phyloP scores from a whole-genome alignment of 2,888 invertebrate genomes.

The Aleiodes testaceus region DNA sequence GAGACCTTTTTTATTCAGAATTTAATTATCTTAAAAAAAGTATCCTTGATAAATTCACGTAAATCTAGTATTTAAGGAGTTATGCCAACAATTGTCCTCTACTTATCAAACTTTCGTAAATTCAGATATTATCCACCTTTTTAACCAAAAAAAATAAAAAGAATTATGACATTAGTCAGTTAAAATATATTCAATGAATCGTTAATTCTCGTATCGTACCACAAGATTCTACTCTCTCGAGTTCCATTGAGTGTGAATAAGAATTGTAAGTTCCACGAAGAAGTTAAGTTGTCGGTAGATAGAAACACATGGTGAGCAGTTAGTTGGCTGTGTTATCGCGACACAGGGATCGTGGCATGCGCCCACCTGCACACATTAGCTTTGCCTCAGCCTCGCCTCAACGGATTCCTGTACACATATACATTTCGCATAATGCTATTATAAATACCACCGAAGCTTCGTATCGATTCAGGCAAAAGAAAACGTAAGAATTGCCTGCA shows the following conservation, averaged over 20 bases:
- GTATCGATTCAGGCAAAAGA: too few relatives aligned
- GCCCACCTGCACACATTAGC: constrained; percentile 59
- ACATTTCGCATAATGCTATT: not conserved
- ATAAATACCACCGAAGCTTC: too few relatives aligned
- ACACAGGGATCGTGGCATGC: constrained; percentile 61
- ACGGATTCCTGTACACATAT: constrained; percentile 12
- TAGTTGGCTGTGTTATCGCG: constrained; percentile 61
- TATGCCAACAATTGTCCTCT: too few relatives aligned
- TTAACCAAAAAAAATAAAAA: not conserved
- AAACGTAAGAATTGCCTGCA: not conserved
- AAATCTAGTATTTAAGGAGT: too few relatives aligned
- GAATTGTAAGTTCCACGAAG: constrained; percentile 34
- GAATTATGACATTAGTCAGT: constrained; percentile 7
- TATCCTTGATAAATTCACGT: too few relatives aligned
- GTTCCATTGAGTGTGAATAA: not conserved
- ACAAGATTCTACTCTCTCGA: not conserved
- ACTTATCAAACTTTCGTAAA: not conserved
- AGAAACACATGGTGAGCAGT: constrained; percentile 56
- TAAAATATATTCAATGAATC: constrained; percentile 22
- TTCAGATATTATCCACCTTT: not conserved
- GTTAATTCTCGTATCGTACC: constrained; percentile 28
- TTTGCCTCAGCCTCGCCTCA: constrained; percentile 42
- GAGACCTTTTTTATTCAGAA: too few relatives aligned
- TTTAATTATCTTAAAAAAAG: too few relatives aligned
- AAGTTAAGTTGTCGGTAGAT: constrained; percentile 66